Evolutionary conservation across 53 echinoderm and acorn worm species (phyloP).

Genomic region (Pentamera pediparva): DNA sequence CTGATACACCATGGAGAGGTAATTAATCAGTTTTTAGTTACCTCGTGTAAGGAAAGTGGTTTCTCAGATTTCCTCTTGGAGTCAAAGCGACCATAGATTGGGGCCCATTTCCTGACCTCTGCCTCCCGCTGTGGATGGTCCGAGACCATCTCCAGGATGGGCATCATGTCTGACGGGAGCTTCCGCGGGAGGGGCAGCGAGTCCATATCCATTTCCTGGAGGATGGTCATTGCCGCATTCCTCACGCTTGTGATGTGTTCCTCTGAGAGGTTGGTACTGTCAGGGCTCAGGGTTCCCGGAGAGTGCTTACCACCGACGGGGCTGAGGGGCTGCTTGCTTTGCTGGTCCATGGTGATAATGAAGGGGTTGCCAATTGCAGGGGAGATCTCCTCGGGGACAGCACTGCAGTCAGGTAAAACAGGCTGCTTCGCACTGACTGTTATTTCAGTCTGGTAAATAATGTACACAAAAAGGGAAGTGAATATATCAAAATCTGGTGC

Average conservation of each 20-base stretch:
- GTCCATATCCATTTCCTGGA: slow-evolving; percentile 41
- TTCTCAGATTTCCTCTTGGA: slow-evolving; percentile 95
- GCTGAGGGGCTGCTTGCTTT: slow-evolving; percentile 20
- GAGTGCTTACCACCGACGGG: slow-evolving; percentile 9
- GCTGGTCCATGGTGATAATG: too few relatives aligned
- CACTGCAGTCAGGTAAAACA: too few relatives aligned
- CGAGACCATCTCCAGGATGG: slow-evolving; percentile 70
- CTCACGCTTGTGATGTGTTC: slow-evolving; percentile 53
- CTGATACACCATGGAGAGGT: too few relatives aligned
- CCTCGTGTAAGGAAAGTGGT: slow-evolving; percentile 88
- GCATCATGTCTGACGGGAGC: slow-evolving; percentile 54
- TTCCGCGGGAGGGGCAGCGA: slow-evolving; percentile 45
- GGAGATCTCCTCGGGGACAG: background rate
- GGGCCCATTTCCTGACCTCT: slow-evolving; percentile 89
- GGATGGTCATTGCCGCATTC: slow-evolving; percentile 26
- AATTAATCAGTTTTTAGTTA: too few relatives aligned
- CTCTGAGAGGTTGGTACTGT: background rate
- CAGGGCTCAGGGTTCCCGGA: background rate
- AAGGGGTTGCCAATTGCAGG: background rate
- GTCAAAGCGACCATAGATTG: slow-evolving; percentile 96
- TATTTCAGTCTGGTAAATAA: too few relatives aligned
- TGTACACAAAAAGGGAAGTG: too few relatives aligned
- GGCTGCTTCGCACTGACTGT: too few relatives aligned
- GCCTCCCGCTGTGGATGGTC: slow-evolving; percentile 70
- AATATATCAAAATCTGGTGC: too few relatives aligned